Evolutionary conservation across 2,113 vertebrate species (phyloP).

Genomic region (Rutilus rutilus): DNA sequence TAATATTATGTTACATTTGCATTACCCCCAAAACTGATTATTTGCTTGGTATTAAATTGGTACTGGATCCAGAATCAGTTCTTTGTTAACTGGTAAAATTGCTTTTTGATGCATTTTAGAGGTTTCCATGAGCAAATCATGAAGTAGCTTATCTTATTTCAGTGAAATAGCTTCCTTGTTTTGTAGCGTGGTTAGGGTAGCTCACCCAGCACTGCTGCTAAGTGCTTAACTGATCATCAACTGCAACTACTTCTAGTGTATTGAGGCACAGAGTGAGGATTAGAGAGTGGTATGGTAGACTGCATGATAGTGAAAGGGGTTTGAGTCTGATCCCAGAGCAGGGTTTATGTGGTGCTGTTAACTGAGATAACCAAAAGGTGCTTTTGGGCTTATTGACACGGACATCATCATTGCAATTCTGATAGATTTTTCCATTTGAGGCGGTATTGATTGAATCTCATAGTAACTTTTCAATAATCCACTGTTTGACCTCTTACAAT

Average conservation of each 20-base stretch:
- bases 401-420: slow-evolving; percentile 54
- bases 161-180: not conserved
- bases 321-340: slow-evolving; percentile 18
- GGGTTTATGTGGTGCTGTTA: slow-evolving; percentile 7
- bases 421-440: slow-evolving; percentile 72
- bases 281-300: not conserved
- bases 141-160: not conserved
- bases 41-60: not conserved
- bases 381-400: slow-evolving; percentile 59
- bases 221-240: not conserved
- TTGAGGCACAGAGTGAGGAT: not conserved
- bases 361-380: slow-evolving; percentile 43
- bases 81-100: not conserved
- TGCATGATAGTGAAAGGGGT: slow-evolving; percentile 9
- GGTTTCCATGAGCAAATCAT: not conserved
- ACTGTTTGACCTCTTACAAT: slow-evolving; percentile 9
- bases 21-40: too few species aligned
- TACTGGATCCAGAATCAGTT: not conserved
- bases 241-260: not conserved
- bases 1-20: too few species aligned
- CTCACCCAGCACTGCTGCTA: not conserved
- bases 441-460: slow-evolving; percentile 65
- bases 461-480: slow-evolving; percentile 55
- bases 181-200: not conserved
- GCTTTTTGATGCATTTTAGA: not conserved